Conservation (phyloP, 1,140 invertebrate genomes). For the Rhagoletis zephyria region DNA sequence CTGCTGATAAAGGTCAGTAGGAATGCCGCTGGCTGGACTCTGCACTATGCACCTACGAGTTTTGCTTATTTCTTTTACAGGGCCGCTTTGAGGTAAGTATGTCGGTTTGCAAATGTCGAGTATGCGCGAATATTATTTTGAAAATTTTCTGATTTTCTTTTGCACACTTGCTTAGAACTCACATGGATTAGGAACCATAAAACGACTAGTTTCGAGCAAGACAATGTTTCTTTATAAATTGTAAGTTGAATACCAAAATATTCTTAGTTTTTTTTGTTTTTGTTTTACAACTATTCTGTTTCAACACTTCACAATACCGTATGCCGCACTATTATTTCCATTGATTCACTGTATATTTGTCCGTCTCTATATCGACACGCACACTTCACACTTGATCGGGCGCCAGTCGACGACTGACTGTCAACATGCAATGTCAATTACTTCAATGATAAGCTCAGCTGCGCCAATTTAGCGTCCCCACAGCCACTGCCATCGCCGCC, state of each 20-base stretch:
- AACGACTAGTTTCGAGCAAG: neutral
- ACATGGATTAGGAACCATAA: neutral
- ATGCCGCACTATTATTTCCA: neutral
- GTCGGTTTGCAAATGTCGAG: neutral
- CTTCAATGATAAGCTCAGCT: constrained; percentile 59
- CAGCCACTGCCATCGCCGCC: constrained; percentile 53
- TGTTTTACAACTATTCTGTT: neutral
- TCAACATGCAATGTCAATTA: constrained; percentile 59
- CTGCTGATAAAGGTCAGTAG: neutral
- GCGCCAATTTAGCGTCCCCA: constrained; percentile 4
- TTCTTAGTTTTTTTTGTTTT: neutral
- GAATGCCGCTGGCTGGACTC: neutral
- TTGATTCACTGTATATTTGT: neutral
- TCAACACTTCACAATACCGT: neutral
- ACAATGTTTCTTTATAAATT: neutral
- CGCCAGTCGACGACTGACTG: constrained; percentile 55
- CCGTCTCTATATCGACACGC: constrained; percentile 33
- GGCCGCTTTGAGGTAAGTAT: neutral
- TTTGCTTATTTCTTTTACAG: neutral
- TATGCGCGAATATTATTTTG: neutral
- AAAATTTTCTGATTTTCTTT: neutral
- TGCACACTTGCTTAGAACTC: neutral
- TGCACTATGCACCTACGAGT: too few relatives aligned
- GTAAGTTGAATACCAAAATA: neutral
- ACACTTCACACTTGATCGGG: constrained; percentile 53